Evolutionary conservation across 1,140 invertebrate species (phyloP).

Genomic region (Lucilia sericata): DNA sequence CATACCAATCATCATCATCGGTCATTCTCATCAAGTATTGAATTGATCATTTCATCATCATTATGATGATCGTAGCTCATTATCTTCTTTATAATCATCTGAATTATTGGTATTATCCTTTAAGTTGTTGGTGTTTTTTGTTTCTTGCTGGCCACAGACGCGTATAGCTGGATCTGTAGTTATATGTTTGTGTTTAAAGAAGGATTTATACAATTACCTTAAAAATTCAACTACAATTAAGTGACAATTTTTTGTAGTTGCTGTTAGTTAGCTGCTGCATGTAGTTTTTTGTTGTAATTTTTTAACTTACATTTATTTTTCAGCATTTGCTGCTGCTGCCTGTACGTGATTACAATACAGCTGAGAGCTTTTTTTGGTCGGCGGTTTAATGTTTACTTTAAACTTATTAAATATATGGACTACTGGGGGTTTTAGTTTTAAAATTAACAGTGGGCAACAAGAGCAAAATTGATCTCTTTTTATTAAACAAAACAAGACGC

Average conservation of each 20-base stretch:
- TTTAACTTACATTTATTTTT: not conserved
- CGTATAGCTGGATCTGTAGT: not conserved
- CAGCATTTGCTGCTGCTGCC: not conserved
- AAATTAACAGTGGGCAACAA: not conserved
- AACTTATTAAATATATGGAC: constrained; percentile 44
- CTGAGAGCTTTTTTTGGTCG: constrained; percentile 6
- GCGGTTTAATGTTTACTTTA: constrained; percentile 32
- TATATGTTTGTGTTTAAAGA: constrained; percentile 15
- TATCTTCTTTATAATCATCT: not conserved
- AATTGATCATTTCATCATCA: not conserved
- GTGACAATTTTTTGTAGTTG: constrained; percentile 46
- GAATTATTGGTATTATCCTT: constrained; percentile 36
- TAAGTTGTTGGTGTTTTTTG: not conserved
- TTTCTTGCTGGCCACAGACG: not conserved
- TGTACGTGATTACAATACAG: constrained; percentile 34
- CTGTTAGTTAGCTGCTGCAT: not conserved
- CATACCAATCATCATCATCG: constrained; percentile 5
- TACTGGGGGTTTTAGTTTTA: constrained; percentile 25
- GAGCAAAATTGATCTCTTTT: no score
- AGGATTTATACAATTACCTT: constrained; percentile 42
- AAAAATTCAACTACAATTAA: constrained; percentile 47
- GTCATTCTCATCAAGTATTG: not conserved
- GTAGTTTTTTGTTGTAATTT: not conserved
- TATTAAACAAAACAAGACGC: no score
- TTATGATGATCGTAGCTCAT: not conserved